A percentile compares a stretch with the other conserved stretches of the same genome.
These are phyloP conservation scores for Tapirus indicus DNA, from an alignment of 2,797 vertebrate species.

Conservation along the genomic window DNA sequence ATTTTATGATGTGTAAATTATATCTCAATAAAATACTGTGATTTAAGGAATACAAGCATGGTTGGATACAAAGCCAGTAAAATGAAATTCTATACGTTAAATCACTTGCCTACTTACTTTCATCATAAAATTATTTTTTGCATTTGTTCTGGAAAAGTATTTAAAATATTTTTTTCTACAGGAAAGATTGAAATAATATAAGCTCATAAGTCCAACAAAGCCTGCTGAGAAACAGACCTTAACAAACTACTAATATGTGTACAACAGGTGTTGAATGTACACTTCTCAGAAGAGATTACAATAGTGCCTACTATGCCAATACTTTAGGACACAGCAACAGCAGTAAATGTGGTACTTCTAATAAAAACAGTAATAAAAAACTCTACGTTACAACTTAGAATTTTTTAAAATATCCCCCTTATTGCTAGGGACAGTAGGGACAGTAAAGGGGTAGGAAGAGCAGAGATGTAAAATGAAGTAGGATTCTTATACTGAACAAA, in stretches of 20 bases:
- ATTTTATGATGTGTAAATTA: slow-evolving; percentile 24
- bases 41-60: slow-evolving; percentile 6
- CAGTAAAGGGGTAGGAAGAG: not conserved
- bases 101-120: slow-evolving; percentile 21
- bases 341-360: not conserved
- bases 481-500: not conserved
- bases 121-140: slow-evolving; percentile 21
- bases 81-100: slow-evolving; percentile 43
- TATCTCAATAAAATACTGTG: slow-evolving; percentile 32
- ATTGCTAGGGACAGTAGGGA: not conserved
- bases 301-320: not conserved
- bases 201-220: slow-evolving; percentile 23
- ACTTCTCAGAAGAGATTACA: not conserved
- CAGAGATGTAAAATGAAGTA: not conserved
- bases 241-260: not conserved
- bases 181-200: slow-evolving; percentile 7
- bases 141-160: not conserved
- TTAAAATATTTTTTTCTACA: not conserved
- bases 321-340: not conserved
- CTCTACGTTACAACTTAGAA: not conserved
- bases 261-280: not conserved
- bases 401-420: not conserved
- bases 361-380: not conserved
- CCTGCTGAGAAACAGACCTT: slow-evolving; percentile 9
- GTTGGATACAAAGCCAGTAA: not conserved